Percentiles rank a stretch among this genome's conserved stretches.
Evolutionary conservation across 2,888 invertebrate genomes (phyloP).

Genomic region (Drosophila sordidula): DNA sequence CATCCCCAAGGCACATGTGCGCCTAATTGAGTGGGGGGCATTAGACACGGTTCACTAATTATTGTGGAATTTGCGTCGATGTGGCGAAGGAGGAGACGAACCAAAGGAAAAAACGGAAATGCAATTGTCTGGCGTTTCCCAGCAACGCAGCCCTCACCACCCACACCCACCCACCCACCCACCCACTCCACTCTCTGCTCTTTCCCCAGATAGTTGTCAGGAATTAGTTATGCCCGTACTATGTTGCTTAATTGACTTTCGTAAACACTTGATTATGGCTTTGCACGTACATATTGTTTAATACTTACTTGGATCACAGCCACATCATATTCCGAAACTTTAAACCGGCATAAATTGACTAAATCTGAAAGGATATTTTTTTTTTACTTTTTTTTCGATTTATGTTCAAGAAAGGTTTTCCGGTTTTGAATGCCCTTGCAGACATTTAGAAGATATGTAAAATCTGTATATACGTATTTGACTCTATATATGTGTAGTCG

Average conservation of each 20-base stretch:
- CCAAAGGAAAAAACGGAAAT: constrained; percentile 1
- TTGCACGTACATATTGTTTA: no score
- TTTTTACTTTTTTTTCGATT: no score
- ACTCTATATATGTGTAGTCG: no score
- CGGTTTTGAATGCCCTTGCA: no score
- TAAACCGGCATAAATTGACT: no score
- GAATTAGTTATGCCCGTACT: neutral
- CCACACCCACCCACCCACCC: no score
- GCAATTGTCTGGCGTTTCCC: constrained; percentile 13
- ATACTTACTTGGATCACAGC: no score
- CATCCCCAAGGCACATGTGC: constrained; percentile 20
- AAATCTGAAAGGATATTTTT: no score
- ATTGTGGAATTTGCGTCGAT: constrained; percentile 13
- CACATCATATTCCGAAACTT: no score
- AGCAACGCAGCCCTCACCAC: neutral
- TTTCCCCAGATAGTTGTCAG: neutral
- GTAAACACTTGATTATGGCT: neutral
- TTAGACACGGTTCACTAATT: constrained; percentile 35
- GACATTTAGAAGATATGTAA: no score
- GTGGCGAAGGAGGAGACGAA: neutral
- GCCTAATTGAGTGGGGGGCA: constrained; percentile 29
- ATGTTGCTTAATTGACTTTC: neutral
- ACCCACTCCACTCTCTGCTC: neutral
- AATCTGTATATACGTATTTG: no score
- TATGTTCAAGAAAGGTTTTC: no score